Evolutionary conservation across 2,113 vertebrate genomes (phyloP), one percentile per base, ranked within the genome.

Genomic region (Dicentrarchus labrax): DNA sequence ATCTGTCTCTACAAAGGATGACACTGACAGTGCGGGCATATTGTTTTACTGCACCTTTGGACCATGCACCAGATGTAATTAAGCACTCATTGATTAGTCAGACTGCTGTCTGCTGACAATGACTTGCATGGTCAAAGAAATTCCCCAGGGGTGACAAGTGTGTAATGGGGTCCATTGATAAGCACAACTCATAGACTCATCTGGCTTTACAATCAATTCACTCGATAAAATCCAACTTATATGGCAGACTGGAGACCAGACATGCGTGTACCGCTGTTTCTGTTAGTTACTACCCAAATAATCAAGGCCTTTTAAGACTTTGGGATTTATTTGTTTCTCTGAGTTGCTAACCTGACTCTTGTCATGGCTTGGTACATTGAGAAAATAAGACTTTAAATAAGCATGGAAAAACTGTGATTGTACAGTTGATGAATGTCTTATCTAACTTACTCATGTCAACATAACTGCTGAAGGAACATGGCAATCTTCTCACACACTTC

Each of bases 161-260:
- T 91, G 91, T 92, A 92, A 91, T 90, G 76, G 89, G 84, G 60
- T 89, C 88, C 70, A 90, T 92, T 93, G 91, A 94, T 90, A 90
- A 88, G 81, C 86, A 85, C 78, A 88, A 84, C 82, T 83, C 87
- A 83, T 85, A 81, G 86, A 90, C 85, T 90, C 86, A 94, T 90
- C 88, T 78, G 78, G 59, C 62, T 84, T 84, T 79, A 78, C 60
- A 83, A 88, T 94, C 86, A 69, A 71, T 92, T 80, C 60, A 76
- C 47, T 91, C 86, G 70, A 83, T 90, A 72, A 54, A 78, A 65
- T 81, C 39, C 78, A 86, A 81, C 68, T 82, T 66, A 21, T 72
- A 24, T 45, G 51, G 48, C 81, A 80, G 68, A 60, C 54, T 45
- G 9, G 19, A 80, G 61, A 73, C 54, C 48, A 81, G 76, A 80